phyloP scores from a whole-genome alignment of 2,113 vertebrate species.

The Alouatta palliata region DNA sequence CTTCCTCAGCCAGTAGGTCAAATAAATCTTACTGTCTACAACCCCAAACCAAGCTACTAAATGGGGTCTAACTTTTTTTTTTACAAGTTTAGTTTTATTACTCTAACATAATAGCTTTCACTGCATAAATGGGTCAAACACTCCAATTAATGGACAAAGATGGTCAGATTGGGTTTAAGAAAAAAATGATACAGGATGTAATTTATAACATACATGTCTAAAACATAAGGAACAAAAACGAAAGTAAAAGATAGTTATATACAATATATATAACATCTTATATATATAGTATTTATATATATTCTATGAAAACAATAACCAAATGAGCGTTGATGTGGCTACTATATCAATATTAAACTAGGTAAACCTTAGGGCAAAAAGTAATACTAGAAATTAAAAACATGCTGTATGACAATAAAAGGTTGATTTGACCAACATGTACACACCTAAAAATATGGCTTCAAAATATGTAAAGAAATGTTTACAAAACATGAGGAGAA shows the following conservation, averaged over 20 bases:
- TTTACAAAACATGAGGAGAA: not conserved
- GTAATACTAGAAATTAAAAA: not conserved
- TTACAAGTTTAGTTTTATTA: not conserved
- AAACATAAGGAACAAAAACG: not conserved
- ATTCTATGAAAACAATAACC: not conserved
- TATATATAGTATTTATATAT: not conserved
- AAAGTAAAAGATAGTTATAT: not conserved
- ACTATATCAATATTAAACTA: not conserved
- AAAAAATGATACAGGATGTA: not conserved
- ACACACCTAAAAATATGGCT: not conserved
- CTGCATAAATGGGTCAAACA: not conserved
- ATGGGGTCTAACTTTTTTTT: not conserved
- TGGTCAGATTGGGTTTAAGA: not conserved
- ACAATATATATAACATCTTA: not conserved
- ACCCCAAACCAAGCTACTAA: not conserved
- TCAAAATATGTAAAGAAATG: not conserved
- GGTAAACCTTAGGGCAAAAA: not conserved
- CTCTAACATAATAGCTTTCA: not conserved
- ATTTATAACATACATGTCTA: not conserved
- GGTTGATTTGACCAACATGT: not conserved
- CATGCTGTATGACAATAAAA: not conserved
- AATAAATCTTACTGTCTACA: not conserved
- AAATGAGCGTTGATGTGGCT: not conserved
- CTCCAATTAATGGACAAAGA: constrained; percentile 3
- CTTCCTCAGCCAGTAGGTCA: not conserved